These are phyloP conservation scores for Craseonycteris thonglongyai DNA, from an alignment of 2,113 vertebrate species.

Conservation along the genomic window DNA sequence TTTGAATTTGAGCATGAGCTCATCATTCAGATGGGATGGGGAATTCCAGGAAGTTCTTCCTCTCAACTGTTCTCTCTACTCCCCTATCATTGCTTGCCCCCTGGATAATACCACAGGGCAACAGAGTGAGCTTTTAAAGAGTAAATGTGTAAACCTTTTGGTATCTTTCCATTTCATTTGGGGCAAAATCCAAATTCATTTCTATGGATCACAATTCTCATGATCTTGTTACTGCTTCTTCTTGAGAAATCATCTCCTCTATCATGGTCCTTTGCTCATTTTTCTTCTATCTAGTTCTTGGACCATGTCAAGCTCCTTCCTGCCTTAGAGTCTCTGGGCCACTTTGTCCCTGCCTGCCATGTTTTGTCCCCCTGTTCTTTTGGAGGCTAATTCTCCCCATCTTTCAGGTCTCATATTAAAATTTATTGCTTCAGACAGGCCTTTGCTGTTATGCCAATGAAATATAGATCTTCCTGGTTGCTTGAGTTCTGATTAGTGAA, in stretches of 20 bases:
- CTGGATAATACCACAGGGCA: background rate
- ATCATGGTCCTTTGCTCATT: background rate
- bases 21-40: background rate
- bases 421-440: background rate
- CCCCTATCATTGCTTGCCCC: background rate
- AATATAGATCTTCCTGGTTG: background rate
- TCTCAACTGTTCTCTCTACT: background rate
- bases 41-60: background rate
- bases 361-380: background rate
- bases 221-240: background rate
- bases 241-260: background rate
- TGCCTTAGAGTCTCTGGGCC: background rate
- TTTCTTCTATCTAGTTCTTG: background rate
- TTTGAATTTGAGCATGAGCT: background rate
- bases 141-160: background rate
- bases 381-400: background rate
- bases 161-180: background rate
- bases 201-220: fast-evolving
- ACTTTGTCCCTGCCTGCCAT: background rate
- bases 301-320: background rate
- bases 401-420: background rate
- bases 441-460: background rate
- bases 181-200: background rate
- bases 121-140: background rate
- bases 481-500: too few relatives aligned